A percentile compares a stretch with the other conserved stretches of the same genome.
Conservation (phyloP, 2,113 vertebrate genomes). For the Nannospalax galili region DNA sequence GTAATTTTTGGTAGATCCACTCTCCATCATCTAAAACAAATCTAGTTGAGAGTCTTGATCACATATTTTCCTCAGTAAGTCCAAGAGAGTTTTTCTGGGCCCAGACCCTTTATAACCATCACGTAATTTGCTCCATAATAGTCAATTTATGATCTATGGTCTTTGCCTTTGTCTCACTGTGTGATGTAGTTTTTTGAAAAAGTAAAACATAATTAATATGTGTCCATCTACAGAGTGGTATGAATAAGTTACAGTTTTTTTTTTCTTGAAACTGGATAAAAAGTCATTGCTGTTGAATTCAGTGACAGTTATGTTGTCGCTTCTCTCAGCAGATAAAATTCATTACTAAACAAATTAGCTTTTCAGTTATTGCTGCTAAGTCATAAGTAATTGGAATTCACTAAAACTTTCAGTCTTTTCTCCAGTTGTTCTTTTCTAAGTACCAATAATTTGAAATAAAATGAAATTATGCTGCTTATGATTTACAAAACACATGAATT, state of each 20-base stretch:
- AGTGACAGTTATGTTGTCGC: constrained; percentile 74
- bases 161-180: not conserved
- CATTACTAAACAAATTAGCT: constrained; percentile 84
- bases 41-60: not conserved
- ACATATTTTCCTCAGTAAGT: not conserved
- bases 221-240: constrained; percentile 66
- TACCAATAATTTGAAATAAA: constrained; percentile 59
- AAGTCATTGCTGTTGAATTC: constrained; percentile 76
- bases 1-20: not conserved
- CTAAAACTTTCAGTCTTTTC: constrained; percentile 66
- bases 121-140: not conserved
- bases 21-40: not conserved
- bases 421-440: constrained; percentile 69
- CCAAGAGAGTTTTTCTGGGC: not conserved
- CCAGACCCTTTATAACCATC: not conserved
- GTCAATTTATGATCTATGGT: not conserved
- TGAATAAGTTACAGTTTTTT: constrained; percentile 43
- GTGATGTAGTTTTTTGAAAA: constrained; percentile 56
- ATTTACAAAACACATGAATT: constrained; percentile 41
- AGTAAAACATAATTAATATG: constrained; percentile 78
- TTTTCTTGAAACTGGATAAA: constrained; percentile 71
- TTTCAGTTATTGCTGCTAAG: constrained; percentile 79
- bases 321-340: constrained; percentile 78
- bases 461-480: constrained; percentile 45
- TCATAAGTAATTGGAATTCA: constrained; percentile 79